Evolutionary conservation across 2,797 vertebrate species (phyloP), one percentile per base, ranked within the genome.

Genomic region (Lagorchestes hirsutus): DNA sequence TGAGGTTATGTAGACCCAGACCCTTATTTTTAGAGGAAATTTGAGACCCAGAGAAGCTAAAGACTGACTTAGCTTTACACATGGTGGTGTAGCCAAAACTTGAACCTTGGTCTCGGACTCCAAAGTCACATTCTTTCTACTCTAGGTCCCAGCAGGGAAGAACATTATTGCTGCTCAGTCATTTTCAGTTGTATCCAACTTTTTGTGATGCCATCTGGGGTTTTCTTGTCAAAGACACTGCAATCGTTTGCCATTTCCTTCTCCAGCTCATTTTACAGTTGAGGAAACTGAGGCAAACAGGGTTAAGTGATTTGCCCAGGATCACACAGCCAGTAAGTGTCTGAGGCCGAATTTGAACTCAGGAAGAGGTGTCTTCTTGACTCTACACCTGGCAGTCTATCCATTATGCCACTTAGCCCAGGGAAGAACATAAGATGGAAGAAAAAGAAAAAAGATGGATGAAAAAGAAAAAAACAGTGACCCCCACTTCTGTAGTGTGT

Each of bases 401-500:
- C 34, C 62, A 74, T n/a, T 40, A 40, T 40, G n/a, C 0, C n/a
- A 74, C 62, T 34, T 40, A 40, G 62, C n/a, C 14, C n/a, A 82
- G 67, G n/a, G 74, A 82, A 46, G 16, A 11, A 40, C 18, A 46
- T 27, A 40, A 82, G n/a, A 46, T 46, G 18, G 67, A 40, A 91
- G 91, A 46, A 95, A 95, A 54, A 0, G 1, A 46, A 46, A 46
- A 46, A 40, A 82, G n/a, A 46, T 46, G 18, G 74, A 40, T 6
- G 6, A 52, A 52, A 52, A 52, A 92, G 87, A 46, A 95, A 94
- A 54, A 0, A 1, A 24, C n/a, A 54, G 16, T 40, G 58, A 54
- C 55, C 11, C 82, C 82, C 74, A 46, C 92, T 95, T 93, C 34
- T 28, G 6, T 59, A 90, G 55, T 54, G 82, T 82, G 55, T 93